Conservation (phyloP, 1,140 invertebrate genomes). For the Tetramorium parvispinum region DNA sequence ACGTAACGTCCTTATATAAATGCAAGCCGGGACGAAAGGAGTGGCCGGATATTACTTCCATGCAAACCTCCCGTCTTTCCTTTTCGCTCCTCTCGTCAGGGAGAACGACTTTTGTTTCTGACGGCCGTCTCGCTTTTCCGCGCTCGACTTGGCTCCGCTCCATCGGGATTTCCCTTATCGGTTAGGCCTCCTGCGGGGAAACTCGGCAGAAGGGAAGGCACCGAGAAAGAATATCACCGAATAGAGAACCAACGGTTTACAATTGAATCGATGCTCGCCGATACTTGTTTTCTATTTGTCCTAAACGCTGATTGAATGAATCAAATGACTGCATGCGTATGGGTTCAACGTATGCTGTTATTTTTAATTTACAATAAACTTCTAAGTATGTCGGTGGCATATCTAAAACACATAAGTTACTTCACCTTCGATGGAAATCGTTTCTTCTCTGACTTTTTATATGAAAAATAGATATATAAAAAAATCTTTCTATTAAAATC, state of each 20-base stretch:
- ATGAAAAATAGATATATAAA: neutral
- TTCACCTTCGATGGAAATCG: neutral
- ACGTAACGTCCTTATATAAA: conserved; percentile 57
- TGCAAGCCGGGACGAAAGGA: conserved; percentile 37
- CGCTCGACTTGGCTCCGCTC: conserved; percentile 58
- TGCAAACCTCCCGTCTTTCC: conserved; percentile 37
- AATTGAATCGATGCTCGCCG: conserved; percentile 5
- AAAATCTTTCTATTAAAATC: neutral
- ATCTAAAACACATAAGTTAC: neutral
- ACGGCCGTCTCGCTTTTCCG: conserved; percentile 46
- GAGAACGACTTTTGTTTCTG: conserved; percentile 68
- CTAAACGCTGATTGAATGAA: conserved; percentile 17
- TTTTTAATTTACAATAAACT: neutral
- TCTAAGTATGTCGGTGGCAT: neutral
- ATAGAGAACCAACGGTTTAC: conserved; percentile 12
- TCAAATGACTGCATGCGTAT: neutral
- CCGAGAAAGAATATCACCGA: conserved; percentile 7
- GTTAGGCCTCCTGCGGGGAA: neutral
- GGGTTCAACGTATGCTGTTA: neutral
- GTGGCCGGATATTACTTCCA: conserved; percentile 68
- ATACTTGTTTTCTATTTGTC: neutral
- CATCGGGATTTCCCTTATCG: conserved; percentile 40
- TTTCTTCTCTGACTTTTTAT: neutral
- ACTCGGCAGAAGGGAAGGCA: neutral
- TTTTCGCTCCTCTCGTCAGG: conserved; percentile 10